Base-by-base conservation (phyloP, 1,140 invertebrate genomes). In the Drosophila parabipectinata region DNA sequence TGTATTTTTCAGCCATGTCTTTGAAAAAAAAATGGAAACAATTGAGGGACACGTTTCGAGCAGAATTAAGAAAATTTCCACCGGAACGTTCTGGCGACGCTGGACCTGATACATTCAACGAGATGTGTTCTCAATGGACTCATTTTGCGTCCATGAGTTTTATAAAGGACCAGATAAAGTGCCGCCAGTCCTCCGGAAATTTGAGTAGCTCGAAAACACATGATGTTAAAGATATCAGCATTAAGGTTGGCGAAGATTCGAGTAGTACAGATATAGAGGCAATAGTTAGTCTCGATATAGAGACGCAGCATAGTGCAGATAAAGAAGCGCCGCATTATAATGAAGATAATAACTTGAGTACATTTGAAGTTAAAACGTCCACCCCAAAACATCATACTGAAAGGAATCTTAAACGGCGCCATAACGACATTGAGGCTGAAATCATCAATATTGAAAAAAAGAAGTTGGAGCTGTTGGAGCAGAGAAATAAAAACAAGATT, bases 331-430 rank as follows among this genome's bases (percentile, higher is more conserved):
- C 10, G 37, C 47, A 50, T 6, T 50, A 28, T 55, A 10, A 37
- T 21, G 53, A 55, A 39, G 53, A 55, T 6, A 55, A 14, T 55
- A 3, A 55, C 34, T 12, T 41, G 10, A 55, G 53, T 39, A 55
- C 10, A 8, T 55, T 55, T 55, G 12, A 55, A 24, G 34, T 55
- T 55, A 18, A 55, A 39, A 39, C 53, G 18, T 55, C 21, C 15
- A 55, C 21, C 53, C 53, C 21, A 21, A 21, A 21, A 21, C 21
- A 21, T 21, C 21, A 21, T 21, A 21, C 21, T 21, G 21, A 21
- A 21, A 21, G 21, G 21, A 21, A 21, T 21, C 21, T 21, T 21
- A 21, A 21, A 21, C 1, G 21, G 21, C 21, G 21, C 21, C 1
- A 21, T 21, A 21, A 21, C 21, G 2, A 21, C 21, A 21, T 21